Percentiles rank a stretch among this genome's conserved stretches.
Evolutionary conservation across 1,140 invertebrate genomes (phyloP).

Genomic region (Drosophila athabasca): DNA sequence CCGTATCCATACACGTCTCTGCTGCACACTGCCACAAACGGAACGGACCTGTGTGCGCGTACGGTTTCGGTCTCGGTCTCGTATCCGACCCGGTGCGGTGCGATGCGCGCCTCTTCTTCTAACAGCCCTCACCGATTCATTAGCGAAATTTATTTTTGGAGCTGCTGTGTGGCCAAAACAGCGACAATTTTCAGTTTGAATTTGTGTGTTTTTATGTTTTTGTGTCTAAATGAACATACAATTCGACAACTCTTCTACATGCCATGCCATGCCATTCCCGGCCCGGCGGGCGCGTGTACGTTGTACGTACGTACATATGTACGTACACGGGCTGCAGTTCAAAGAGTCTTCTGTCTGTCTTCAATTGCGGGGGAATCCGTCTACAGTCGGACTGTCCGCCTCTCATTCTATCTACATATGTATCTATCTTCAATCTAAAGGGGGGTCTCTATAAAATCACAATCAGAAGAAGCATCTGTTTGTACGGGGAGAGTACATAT

Average conservation of each 20-base stretch:
- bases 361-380: neutral
- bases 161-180: slow-evolving; percentile 66
- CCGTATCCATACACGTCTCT: slow-evolving; percentile 12
- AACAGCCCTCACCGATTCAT: slow-evolving; percentile 55
- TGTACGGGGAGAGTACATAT: no score
- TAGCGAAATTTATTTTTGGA: slow-evolving; percentile 78
- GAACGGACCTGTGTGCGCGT: neutral
- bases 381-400: no score
- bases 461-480: no score
- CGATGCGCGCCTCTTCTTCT: slow-evolving; percentile 20
- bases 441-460: no score
- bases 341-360: slow-evolving; percentile 12
- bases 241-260: slow-evolving; percentile 63
- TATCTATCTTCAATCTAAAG: no score
- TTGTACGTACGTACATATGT: no score
- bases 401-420: no score
- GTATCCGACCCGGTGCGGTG: slow-evolving; percentile 58
- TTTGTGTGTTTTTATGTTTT: slow-evolving; percentile 65
- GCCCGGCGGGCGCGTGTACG: no score
- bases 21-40: slow-evolving; percentile 12
- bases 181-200: slow-evolving; percentile 74
- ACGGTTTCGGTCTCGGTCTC: slow-evolving; percentile 14
- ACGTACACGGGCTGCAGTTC: slow-evolving; percentile 24
- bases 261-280: neutral
- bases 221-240: slow-evolving; percentile 61